Conservation (phyloP, 2,113 vertebrate genomes). For the Labeo rohita region DNA sequence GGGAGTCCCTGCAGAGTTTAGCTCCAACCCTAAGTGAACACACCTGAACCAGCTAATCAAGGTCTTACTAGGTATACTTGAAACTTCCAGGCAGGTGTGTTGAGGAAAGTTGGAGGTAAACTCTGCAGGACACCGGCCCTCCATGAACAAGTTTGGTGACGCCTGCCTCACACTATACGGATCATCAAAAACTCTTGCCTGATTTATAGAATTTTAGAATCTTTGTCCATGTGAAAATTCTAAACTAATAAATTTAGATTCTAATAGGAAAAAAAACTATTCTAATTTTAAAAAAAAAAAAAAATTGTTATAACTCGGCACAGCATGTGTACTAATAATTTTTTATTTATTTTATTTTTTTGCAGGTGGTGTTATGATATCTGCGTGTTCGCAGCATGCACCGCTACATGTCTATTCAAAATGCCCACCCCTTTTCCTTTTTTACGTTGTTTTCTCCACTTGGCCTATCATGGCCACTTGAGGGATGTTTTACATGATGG, state of each 20-base stretch:
- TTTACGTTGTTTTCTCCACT: constrained; percentile 62
- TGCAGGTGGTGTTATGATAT: constrained; percentile 57
- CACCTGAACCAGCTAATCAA: too few species aligned
- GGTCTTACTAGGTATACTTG: too few species aligned
- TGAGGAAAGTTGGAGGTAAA: too few species aligned
- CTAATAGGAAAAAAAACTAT: too few species aligned
- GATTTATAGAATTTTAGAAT: not conserved
- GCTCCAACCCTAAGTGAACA: too few species aligned
- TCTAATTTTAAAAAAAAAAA: too few species aligned
- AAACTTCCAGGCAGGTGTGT: too few species aligned
- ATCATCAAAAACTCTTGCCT: not conserved
- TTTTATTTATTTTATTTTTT: not conserved
- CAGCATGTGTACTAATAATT: not conserved
- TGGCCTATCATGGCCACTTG: constrained; percentile 45
- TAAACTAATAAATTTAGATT: not conserved
- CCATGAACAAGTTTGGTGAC: too few species aligned
- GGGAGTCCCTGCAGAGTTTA: too few species aligned
- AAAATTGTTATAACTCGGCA: not conserved
- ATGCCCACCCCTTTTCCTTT: constrained; percentile 46
- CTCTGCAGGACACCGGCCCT: too few species aligned
- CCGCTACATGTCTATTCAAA: constrained; percentile 35
- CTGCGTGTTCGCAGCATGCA: constrained; percentile 60
- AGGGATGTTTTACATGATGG: constrained; percentile 69
- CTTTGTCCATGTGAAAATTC: not conserved
- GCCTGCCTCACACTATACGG: not conserved